phyloP scores from a whole-genome alignment of 1,140 invertebrate genomes.

The Papilio glaucus region DNA sequence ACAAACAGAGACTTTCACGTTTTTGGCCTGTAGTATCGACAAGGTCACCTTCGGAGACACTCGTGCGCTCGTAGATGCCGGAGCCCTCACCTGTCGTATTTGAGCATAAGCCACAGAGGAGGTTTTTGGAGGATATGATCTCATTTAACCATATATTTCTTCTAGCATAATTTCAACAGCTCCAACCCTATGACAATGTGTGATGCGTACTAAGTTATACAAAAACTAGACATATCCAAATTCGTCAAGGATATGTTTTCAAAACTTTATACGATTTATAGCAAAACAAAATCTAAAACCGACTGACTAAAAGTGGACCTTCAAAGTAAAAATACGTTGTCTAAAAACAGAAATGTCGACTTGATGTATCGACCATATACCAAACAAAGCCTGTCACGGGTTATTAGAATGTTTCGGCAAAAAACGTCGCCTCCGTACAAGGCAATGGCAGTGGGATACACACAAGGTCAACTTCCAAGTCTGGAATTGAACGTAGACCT shows the following conservation, averaged over 20 bases:
- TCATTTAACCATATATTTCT: too few species aligned
- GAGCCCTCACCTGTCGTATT: too few species aligned
- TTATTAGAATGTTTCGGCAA: conserved; percentile 17
- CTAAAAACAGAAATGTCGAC: conserved; percentile 14
- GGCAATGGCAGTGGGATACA: conserved; percentile 14
- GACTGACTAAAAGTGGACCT: background rate
- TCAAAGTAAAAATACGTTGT: background rate
- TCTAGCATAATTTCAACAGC: too few species aligned
- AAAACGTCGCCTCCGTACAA: conserved; percentile 11
- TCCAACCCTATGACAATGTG: too few species aligned
- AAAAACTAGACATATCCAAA: too few species aligned
- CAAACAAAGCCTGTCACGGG: conserved; percentile 18
- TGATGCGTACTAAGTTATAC: too few species aligned
- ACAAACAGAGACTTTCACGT: too few species aligned
- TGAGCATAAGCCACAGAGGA: too few species aligned
- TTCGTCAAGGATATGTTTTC: background rate
- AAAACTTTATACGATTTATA: background rate
- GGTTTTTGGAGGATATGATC: too few species aligned
- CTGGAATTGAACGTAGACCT: conserved; percentile 17
- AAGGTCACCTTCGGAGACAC: too few species aligned
- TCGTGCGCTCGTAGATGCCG: too few species aligned
- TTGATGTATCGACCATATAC: conserved; percentile 7
- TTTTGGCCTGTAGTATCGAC: too few species aligned
- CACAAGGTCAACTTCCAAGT: conserved; percentile 16
- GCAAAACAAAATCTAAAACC: background rate